A percentile compares a stretch with the other conserved stretches of the same genome.
Evolutionary conservation across 1,140 invertebrate species (phyloP).

Genomic region (Trypoxylus dichotomus): DNA sequence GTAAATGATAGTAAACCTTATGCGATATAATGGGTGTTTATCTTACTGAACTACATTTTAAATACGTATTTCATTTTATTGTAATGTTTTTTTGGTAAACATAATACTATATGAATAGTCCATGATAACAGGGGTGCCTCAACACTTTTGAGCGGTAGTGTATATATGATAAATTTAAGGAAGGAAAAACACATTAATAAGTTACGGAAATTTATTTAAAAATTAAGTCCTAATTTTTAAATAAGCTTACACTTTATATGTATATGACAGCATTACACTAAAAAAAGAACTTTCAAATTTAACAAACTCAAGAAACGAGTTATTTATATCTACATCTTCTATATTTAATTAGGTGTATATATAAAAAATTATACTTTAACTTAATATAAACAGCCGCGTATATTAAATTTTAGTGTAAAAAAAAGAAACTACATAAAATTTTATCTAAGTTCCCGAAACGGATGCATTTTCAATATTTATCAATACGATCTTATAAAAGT

Average conservation of each 20-base stretch:
- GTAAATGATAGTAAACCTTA: too few species aligned
- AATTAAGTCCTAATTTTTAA: conserved; percentile 23
- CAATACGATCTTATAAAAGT: neutral
- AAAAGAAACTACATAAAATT: neutral
- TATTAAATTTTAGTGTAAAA: conserved; percentile 3
- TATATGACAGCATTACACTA: neutral
- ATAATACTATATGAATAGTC: too few species aligned
- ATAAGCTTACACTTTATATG: conserved; percentile 6
- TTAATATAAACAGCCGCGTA: conserved; percentile 14
- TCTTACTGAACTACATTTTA: too few species aligned
- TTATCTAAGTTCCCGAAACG: neutral
- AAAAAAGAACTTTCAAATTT: conserved; percentile 9
- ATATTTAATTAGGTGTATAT: neutral
- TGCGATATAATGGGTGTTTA: too few species aligned
- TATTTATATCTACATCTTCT: conserved; percentile 8
- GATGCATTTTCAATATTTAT: neutral
- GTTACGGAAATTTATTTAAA: conserved; percentile 30
- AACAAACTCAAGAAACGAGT: conserved; percentile 2
- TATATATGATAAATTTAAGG: neutral
- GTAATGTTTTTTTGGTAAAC: too few species aligned
- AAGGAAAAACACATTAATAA: conserved; percentile 22
- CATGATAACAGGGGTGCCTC: too few species aligned
- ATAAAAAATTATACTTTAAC: neutral
- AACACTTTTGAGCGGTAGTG: too few species aligned
- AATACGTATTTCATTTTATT: too few species aligned